Evolutionary conservation across 2,113 vertebrate genomes (phyloP).

Genomic region (Donacobius atricapilla): DNA sequence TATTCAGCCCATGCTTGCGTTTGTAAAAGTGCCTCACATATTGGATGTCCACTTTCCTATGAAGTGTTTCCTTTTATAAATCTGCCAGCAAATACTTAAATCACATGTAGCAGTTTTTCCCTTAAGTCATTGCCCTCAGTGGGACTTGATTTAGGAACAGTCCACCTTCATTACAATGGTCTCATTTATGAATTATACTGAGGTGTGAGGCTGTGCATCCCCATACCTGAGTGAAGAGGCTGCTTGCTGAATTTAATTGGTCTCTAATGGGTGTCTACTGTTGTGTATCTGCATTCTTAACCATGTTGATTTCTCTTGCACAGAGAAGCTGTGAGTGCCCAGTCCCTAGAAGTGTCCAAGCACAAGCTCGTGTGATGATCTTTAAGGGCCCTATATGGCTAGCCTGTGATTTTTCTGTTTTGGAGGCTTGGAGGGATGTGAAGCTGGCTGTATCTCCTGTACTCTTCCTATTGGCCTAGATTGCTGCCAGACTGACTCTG

Average conservation of each 20-base stretch:
- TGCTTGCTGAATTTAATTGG: neutral
- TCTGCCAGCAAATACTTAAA: neutral
- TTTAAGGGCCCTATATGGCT: neutral
- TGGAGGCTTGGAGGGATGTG: neutral
- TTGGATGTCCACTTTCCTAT: neutral
- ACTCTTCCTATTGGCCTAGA: neutral
- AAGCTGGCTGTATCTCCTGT: neutral
- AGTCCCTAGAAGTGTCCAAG: no score
- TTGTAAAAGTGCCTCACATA: neutral
- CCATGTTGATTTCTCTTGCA: neutral
- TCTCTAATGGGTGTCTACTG: fast-evolving
- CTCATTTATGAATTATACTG: neutral
- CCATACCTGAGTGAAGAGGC: neutral
- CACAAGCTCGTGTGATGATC: neutral
- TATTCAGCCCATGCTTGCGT: neutral
- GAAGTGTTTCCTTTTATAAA: neutral
- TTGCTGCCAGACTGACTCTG: neutral
- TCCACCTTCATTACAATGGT: neutral
- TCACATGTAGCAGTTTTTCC: neutral
- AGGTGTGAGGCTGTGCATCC: neutral
- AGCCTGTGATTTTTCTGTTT: neutral
- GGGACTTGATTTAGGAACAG: neutral
- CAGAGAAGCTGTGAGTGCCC: no score
- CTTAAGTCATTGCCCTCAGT: neutral
- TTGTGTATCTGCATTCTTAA: neutral